Conservation (phyloP, 1,140 invertebrate species). For the Papilio machaon region DNA sequence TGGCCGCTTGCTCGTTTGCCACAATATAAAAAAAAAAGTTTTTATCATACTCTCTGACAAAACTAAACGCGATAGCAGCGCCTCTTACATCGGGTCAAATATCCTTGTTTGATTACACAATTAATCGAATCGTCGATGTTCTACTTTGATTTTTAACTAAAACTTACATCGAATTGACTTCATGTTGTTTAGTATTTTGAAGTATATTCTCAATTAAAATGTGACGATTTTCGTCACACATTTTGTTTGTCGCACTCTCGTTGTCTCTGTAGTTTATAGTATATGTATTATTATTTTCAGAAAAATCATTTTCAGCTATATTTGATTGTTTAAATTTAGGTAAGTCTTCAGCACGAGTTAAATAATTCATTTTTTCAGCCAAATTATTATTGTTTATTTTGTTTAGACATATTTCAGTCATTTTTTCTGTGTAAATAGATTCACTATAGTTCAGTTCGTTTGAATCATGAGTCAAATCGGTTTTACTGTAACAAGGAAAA, state of each 20-base stretch:
- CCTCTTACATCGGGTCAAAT: too few relatives aligned
- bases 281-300: not conserved
- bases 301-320: not conserved
- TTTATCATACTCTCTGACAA: too few relatives aligned
- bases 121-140: too few relatives aligned
- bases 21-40: too few relatives aligned
- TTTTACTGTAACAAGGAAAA: slow-evolving; percentile 14
- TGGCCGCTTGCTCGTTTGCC: too few relatives aligned
- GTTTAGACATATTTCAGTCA: not conserved
- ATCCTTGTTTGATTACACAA: too few relatives aligned
- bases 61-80: too few relatives aligned
- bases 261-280: not conserved
- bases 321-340: slow-evolving; percentile 4
- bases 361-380: not conserved
- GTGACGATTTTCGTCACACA: not conserved
- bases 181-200: not conserved
- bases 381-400: not conserved
- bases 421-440: not conserved
- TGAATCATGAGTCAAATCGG: not conserved
- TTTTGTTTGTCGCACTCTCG: not conserved
- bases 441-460: not conserved
- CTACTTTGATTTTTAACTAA: not conserved
- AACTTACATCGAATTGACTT: slow-evolving; percentile 1
- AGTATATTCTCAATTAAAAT: slow-evolving; percentile 25
- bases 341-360: not conserved